phyloP scores from a whole-genome alignment of 2,797 vertebrate species.

The Onychomys leucogaster region DNA sequence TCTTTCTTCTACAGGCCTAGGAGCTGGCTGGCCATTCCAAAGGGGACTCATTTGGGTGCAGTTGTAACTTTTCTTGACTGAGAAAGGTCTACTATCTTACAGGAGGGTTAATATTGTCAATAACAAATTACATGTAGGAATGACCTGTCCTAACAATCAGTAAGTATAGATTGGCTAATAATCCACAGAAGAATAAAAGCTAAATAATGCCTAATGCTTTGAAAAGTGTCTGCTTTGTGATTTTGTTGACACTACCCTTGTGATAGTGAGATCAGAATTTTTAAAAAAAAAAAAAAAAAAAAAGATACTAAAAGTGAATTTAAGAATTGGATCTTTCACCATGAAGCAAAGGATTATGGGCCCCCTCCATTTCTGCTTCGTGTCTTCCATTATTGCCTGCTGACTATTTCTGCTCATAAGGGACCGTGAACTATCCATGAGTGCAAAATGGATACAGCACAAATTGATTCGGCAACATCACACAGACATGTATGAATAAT shows the following conservation, averaged over 20 bases:
- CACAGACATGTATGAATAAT: slow-evolving; percentile 85
- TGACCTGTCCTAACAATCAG: slow-evolving; percentile 74
- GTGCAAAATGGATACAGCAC: slow-evolving; percentile 85
- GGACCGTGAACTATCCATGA: slow-evolving; percentile 84
- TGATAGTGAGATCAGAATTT: slow-evolving; percentile 79
- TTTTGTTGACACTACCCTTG: slow-evolving; percentile 70
- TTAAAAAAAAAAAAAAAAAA: too few species aligned
- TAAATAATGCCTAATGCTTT: slow-evolving; percentile 79
- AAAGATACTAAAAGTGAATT: slow-evolving; percentile 68
- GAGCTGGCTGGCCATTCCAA: neutral
- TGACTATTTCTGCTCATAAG: slow-evolving; percentile 84
- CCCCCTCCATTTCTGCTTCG: slow-evolving; percentile 74
- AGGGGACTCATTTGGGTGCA: neutral
- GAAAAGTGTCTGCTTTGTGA: slow-evolving; percentile 79
- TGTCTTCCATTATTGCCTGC: slow-evolving; percentile 84
- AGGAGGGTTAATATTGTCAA: slow-evolving; percentile 75
- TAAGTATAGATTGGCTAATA: slow-evolving; percentile 58
- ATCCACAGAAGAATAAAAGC: slow-evolving; percentile 79
- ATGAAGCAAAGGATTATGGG: slow-evolving; percentile 78
- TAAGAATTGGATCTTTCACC: slow-evolving; percentile 72
- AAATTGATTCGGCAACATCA: slow-evolving; percentile 87
- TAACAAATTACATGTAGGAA: slow-evolving; percentile 78
- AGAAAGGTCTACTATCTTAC: slow-evolving; percentile 66
- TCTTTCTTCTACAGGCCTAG: neutral
- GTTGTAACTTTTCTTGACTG: slow-evolving; percentile 48